phyloP scores from a whole-genome alignment of 2,113 vertebrate genomes.

The Syrmaticus mikado region DNA sequence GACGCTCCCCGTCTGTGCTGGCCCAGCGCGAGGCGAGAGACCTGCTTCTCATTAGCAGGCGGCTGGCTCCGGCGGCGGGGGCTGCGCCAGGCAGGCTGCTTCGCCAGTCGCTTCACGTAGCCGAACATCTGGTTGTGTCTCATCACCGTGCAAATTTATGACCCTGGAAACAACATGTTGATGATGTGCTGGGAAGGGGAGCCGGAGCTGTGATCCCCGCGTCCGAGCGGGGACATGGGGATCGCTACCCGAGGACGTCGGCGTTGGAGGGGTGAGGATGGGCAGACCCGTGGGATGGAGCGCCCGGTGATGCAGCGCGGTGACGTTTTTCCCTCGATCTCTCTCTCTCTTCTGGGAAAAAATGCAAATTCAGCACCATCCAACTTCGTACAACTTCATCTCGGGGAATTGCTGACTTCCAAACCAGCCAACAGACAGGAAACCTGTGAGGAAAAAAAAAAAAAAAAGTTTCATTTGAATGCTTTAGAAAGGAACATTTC shows the following conservation, averaged over 20 bases:
- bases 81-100: conserved; percentile 52
- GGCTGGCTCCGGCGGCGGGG: conserved; percentile 15
- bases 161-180: conserved; percentile 79
- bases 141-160: conserved; percentile 83
- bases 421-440: conserved; percentile 6
- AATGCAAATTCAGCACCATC: conserved; percentile 36
- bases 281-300: not conserved
- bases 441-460: conserved; percentile 29
- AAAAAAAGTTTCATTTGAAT: conserved; percentile 6
- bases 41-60: conserved; percentile 64
- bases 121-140: conserved; percentile 81
- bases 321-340: not conserved
- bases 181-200: conserved; percentile 65
- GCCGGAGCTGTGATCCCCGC: conserved; percentile 45
- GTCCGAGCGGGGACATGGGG: conserved; percentile 34
- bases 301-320: not conserved
- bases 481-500: conserved; percentile 4
- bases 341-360: not conserved
- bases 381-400: conserved; percentile 44
- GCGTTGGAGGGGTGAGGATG: conserved; percentile 6
- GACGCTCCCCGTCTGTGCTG: conserved; percentile 50
- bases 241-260: not conserved
- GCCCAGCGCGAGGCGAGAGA: conserved; percentile 21
- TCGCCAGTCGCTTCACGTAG: conserved; percentile 72
- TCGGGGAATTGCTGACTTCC: not conserved